Conservation (phyloP, 2,113 vertebrate species). For the Lepisosteus oculatus region DNA sequence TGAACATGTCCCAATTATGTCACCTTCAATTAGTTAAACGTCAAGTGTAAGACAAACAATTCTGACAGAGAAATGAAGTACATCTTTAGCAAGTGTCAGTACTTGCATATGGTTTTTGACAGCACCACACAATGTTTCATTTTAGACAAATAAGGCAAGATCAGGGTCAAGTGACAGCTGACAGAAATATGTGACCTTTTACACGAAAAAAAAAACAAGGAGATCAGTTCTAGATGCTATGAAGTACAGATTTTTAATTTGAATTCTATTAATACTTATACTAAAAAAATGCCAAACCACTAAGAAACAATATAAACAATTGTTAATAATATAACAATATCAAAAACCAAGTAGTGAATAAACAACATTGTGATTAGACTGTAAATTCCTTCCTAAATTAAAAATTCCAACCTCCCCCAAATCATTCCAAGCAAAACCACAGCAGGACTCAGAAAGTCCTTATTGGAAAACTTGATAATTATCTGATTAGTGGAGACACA, state of each 20-base stretch:
- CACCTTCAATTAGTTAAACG: slow-evolving; percentile 41
- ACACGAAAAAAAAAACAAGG: neutral
- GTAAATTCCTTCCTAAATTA: slow-evolving; percentile 19
- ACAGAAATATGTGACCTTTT: neutral
- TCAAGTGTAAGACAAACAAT: slow-evolving; percentile 23
- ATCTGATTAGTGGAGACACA: slow-evolving; percentile 27
- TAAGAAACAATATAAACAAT: too few species aligned
- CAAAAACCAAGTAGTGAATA: slow-evolving; percentile 18
- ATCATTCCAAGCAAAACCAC: neutral
- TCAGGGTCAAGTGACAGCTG: neutral
- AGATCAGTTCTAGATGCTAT: too few species aligned
- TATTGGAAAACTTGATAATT: slow-evolving; percentile 14
- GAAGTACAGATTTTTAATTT: too few species aligned
- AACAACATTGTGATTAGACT: slow-evolving; percentile 30
- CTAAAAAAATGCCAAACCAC: too few species aligned
- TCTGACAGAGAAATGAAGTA: slow-evolving; percentile 32
- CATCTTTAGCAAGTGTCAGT: slow-evolving; percentile 18
- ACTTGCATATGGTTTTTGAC: slow-evolving; percentile 34
- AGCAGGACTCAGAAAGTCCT: slow-evolving; percentile 19
- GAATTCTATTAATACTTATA: too few species aligned
- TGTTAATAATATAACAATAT: slow-evolving; percentile 11
- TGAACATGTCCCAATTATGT: slow-evolving; percentile 37
- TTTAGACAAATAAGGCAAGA: slow-evolving; percentile 8
- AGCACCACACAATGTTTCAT: slow-evolving; percentile 25
- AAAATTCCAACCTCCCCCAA: slow-evolving; percentile 24